Conservation (phyloP, 1,140 invertebrate genomes). For the Bombus ignitus region DNA sequence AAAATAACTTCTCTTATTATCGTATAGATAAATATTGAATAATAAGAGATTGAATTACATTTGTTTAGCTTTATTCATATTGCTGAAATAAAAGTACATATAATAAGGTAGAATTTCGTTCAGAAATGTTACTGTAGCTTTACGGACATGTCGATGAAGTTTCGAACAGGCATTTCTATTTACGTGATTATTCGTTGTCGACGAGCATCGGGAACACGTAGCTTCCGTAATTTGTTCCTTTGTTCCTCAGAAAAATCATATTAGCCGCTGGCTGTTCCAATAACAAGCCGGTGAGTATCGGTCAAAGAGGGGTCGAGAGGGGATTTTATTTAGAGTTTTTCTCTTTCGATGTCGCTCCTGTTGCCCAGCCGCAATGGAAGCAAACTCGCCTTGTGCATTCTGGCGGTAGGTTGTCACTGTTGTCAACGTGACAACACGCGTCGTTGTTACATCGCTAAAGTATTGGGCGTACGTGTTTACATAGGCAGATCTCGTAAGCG, state of each 20-base stretch:
- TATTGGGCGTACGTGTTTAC: constrained; percentile 61
- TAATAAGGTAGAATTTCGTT: neutral
- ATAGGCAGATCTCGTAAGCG: constrained; percentile 64
- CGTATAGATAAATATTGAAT: neutral
- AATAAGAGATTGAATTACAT: neutral
- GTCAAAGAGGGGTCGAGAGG: neutral
- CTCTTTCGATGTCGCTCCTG: neutral
- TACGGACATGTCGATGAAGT: neutral
- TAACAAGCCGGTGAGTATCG: neutral
- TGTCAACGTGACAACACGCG: constrained; percentile 50
- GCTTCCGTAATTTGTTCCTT: neutral
- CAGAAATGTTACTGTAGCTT: neutral
- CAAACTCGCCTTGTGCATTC: constrained; percentile 20
- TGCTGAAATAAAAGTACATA: neutral
- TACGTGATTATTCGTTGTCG: neutral
- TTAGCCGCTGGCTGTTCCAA: neutral
- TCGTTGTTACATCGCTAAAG: constrained; percentile 52
- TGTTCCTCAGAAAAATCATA: neutral
- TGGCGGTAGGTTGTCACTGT: constrained; percentile 49
- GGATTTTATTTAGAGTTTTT: constrained; percentile 22
- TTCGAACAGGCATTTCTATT: neutral
- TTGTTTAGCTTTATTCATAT: neutral
- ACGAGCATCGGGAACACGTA: too few relatives aligned
- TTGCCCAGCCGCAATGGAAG: neutral
- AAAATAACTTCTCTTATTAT: neutral